Conservation (phyloP, 2,888 invertebrate species). For the Encarsia formosa region DNA sequence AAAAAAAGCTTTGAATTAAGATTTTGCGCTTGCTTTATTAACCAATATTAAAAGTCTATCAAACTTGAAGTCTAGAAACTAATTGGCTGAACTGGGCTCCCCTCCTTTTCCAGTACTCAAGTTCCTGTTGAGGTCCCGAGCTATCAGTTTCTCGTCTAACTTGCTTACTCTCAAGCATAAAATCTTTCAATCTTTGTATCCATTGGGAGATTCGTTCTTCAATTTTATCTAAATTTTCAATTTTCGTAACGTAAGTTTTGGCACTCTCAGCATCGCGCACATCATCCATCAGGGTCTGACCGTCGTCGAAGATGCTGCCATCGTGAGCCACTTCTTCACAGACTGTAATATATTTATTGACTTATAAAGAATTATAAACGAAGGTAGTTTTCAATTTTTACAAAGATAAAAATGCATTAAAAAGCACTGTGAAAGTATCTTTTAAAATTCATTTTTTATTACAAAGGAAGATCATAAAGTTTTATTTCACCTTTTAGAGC, state of each 20-base stretch:
- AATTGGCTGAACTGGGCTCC: conserved; percentile 90
- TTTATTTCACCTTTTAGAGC: conserved; percentile 77
- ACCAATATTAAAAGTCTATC: neutral
- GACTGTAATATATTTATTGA: conserved; percentile 58
- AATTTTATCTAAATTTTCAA: conserved; percentile 59
- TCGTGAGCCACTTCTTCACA: conserved; percentile 82
- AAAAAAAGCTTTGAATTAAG: too few species aligned
- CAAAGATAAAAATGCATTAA: neutral
- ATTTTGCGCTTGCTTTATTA: neutral
- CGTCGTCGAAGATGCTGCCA: conserved; percentile 74
- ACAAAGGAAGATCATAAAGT: neutral
- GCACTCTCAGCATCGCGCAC: conserved; percentile 64
- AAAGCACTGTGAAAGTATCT: too few species aligned
- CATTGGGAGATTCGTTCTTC: conserved; percentile 74
- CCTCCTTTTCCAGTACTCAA: conserved; percentile 94
- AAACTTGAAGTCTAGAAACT: conserved; percentile 67
- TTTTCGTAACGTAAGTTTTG: conserved; percentile 60
- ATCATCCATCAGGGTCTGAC: conserved; percentile 59
- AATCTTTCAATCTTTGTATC: conserved; percentile 76
- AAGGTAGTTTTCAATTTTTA: neutral
- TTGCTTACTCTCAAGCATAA: conserved; percentile 85
- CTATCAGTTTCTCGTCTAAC: conserved; percentile 86
- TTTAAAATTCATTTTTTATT: too few species aligned
- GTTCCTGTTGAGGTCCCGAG: conserved; percentile 89
- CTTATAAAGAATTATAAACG: too few species aligned